Evolutionary conservation across 92 coral and sea anemone species (phyloP).

Genomic region (Actinostola sp.): DNA sequence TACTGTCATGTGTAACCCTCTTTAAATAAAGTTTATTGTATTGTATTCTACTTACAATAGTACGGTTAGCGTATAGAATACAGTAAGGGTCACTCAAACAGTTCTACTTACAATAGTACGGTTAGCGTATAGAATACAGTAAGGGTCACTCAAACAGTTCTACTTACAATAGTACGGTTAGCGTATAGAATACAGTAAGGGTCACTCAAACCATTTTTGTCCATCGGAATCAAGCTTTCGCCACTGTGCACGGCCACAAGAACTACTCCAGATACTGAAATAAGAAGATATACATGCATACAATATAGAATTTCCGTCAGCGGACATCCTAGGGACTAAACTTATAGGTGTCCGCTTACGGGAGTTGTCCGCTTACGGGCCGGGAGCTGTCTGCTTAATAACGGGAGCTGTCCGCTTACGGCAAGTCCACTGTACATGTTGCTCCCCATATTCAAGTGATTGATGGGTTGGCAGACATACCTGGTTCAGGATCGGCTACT

Average conservation of each 20-base stretch:
- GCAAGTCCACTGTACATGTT: no score
- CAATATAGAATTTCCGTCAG: neutral
- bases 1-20: no score
- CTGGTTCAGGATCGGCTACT: constrained; percentile 9
- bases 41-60: no score
- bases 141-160: neutral
- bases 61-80: no score
- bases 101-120: no score
- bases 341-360: no score
- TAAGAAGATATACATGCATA: neutral
- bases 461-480: neutral
- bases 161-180: constrained; percentile 62
- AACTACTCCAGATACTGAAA: constrained; percentile 79
- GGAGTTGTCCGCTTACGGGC: no score
- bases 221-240: constrained; percentile 80
- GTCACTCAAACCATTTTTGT: constrained; percentile 81
- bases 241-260: constrained; percentile 77
- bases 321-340: no score
- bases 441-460: neutral
- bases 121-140: no score
- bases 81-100: neutral
- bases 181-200: constrained; percentile 80
- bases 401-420: no score
- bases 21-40: no score
- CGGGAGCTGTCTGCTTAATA: no score